Evolutionary conservation across 2,113 vertebrate genomes (phyloP).

Genomic region (Heterocephalus glaber): DNA sequence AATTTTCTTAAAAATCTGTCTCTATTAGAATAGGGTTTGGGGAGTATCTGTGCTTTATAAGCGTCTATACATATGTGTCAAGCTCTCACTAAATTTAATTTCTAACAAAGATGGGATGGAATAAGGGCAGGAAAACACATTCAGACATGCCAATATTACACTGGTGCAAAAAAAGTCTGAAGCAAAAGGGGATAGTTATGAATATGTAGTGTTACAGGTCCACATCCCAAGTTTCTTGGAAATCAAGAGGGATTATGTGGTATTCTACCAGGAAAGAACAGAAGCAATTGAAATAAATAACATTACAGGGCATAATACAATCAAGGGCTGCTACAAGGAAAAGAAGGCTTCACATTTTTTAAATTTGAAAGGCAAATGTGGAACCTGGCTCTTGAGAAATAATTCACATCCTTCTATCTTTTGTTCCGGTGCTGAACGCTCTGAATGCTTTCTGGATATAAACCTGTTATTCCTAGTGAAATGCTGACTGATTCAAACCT

Average conservation of each 20-base stretch:
- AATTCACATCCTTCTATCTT: background rate
- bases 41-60: background rate
- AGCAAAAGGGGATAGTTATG: background rate
- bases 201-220: background rate
- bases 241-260: background rate
- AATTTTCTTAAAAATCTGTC: constrained; percentile 26
- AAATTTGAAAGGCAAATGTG: constrained; percentile 52
- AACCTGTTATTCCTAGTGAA: background rate
- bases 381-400: constrained; percentile 9
- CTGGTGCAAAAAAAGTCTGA: background rate
- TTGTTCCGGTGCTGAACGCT: background rate
- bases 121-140: background rate
- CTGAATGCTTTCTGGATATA: background rate
- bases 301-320: background rate
- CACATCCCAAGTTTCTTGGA: background rate
- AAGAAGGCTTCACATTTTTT: background rate
- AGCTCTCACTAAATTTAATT: constrained; percentile 16
- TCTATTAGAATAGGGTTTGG: background rate
- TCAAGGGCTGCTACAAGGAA: background rate
- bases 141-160: background rate
- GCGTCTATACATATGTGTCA: background rate
- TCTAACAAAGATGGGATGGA: background rate
- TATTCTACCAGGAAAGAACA: background rate
- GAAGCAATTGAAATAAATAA: background rate
- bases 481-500: background rate